These are phyloP conservation scores for Cheilosia vernalis DNA, from an alignment of 2,888 invertebrate species.

Conservation along the genomic window DNA sequence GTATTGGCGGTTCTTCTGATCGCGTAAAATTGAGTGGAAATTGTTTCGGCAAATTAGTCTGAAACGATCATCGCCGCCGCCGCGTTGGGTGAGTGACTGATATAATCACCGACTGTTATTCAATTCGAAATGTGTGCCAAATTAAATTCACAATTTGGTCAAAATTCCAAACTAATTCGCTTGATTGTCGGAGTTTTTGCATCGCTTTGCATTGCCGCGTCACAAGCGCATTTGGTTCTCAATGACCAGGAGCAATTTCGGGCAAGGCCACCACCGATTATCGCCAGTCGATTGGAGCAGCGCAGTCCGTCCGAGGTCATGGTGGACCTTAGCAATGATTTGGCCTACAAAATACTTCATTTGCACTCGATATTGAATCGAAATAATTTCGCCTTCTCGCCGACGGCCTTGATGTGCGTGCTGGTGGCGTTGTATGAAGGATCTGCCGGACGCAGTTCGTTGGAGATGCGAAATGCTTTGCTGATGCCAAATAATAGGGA, in stretches of 20 bases:
- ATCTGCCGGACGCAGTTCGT: slow-evolving; percentile 88
- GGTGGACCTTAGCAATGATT: slow-evolving; percentile 91
- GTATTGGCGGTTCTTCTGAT: background rate
- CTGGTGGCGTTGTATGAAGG: slow-evolving; percentile 92
- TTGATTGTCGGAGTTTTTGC: slow-evolving; percentile 38
- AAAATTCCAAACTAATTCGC: slow-evolving; percentile 41
- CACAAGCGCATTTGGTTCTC: slow-evolving; percentile 55
- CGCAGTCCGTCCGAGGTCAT: slow-evolving; percentile 88
- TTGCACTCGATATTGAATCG: slow-evolving; percentile 89
- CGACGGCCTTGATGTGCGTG: slow-evolving; percentile 92
- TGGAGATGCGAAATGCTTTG: slow-evolving; percentile 89
- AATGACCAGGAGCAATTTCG: slow-evolving; percentile 63
- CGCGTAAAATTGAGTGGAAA: slow-evolving; percentile 6
- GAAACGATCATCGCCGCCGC: background rate
- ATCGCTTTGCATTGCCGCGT: slow-evolving; percentile 53
- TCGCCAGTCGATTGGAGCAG: slow-evolving; percentile 65
- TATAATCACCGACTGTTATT: slow-evolving; percentile 41
- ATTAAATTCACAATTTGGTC: slow-evolving; percentile 50
- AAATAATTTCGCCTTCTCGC: slow-evolving; percentile 93
- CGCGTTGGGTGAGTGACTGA: slow-evolving; percentile 62
- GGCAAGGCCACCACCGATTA: slow-evolving; percentile 59
- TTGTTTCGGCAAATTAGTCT: slow-evolving; percentile 1
- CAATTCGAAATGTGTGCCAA: slow-evolving; percentile 61
- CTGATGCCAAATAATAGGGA: slow-evolving; percentile 89
- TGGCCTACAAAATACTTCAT: slow-evolving; percentile 88